Base-by-base conservation (phyloP, 2,797 vertebrate genomes). In the Furcifer pardalis region DNA sequence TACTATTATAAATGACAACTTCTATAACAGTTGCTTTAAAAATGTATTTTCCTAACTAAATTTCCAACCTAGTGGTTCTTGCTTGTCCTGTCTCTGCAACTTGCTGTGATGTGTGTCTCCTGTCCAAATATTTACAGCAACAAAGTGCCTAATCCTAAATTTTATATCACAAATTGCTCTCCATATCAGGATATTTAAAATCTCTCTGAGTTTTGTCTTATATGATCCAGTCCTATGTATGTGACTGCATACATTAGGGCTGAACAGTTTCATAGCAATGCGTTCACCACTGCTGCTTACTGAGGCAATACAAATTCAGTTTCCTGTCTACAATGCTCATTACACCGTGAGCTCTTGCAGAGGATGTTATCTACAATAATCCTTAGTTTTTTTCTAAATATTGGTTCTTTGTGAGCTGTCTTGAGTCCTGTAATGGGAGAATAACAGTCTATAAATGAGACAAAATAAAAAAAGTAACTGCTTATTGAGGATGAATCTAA, bases 381-480 rank as follows among this genome's bases (percentile, higher is more conserved):
- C 63, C 46, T n/a, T 81, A 63, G 23, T 81, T 37, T n/a, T 81
- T 86, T 86, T 86, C 84, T 68, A 77, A 81, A 81, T n/a, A n/a
- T n/a, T n/a, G n/a, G n/a, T n/a, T n/a, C n/a, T n/a, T n/a, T n/a
- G n/a, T n/a, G n/a, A n/a, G n/a, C n/a, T n/a, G n/a, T n/a, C n/a
- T n/a, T n/a, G n/a, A n/a, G n/a, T n/a, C n/a, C n/a, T n/a, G n/a
- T n/a, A n/a, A n/a, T n/a, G n/a, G n/a, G n/a, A n/a, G n/a, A n/a
- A n/a, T n/a, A n/a, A n/a, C n/a, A n/a, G n/a, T n/a, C n/a, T n/a
- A n/a, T n/a, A n/a, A n/a, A n/a, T n/a, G n/a, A n/a, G n/a, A n/a
- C n/a, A n/a, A n/a, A n/a, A n/a, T n/a, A n/a, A n/a, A n/a, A n/a
- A n/a, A n/a, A n/a, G n/a, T 69, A 40, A 49, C 40, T 46, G 49